phyloP scores from a whole-genome alignment of 2,797 vertebrate species.

The Enoplosus armatus region DNA sequence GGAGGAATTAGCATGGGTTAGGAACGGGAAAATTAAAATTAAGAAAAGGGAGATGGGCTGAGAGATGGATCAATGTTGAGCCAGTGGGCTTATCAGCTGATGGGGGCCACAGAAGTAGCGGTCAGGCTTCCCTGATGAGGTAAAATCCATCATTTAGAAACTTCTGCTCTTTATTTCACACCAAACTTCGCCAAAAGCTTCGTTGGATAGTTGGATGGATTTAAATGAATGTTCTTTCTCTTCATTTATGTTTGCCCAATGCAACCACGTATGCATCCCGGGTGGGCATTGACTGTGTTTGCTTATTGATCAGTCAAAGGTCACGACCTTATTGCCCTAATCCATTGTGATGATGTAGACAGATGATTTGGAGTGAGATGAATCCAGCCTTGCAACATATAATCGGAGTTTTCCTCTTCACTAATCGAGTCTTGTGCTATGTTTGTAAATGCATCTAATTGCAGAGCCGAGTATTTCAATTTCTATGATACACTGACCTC shows the following conservation, averaged over 20 bases:
- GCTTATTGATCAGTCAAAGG: conserved; percentile 71
- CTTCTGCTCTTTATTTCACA: conserved; percentile 47
- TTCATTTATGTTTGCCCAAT: conserved; percentile 44
- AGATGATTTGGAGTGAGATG: conserved; percentile 66
- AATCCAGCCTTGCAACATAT: conserved; percentile 56
- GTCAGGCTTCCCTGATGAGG: conserved; percentile 45
- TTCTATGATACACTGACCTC: conserved; percentile 62
- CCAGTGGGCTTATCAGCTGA: conserved; percentile 75
- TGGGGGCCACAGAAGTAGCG: conserved; percentile 59
- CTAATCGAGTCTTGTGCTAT: conserved; percentile 43
- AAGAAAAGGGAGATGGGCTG: conserved; percentile 72
- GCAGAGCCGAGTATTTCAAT: conserved; percentile 43
- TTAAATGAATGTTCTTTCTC: conserved; percentile 10
- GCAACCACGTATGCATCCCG: conserved; percentile 24
- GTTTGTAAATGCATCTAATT: conserved; percentile 63
- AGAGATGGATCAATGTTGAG: conserved; percentile 77
- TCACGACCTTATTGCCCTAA: conserved; percentile 61
- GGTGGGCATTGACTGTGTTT: conserved; percentile 61
- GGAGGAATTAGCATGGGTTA: conserved; percentile 84
- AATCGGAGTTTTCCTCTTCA: conserved; percentile 34
- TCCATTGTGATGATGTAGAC: conserved; percentile 74
- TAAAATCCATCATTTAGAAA: conserved; percentile 65
- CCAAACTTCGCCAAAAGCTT: conserved; percentile 37
- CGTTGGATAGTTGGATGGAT: background rate
- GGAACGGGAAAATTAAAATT: conserved; percentile 78